phyloP scores from a whole-genome alignment of 2,888 invertebrate genomes.

The Tetranychus truncatus region DNA sequence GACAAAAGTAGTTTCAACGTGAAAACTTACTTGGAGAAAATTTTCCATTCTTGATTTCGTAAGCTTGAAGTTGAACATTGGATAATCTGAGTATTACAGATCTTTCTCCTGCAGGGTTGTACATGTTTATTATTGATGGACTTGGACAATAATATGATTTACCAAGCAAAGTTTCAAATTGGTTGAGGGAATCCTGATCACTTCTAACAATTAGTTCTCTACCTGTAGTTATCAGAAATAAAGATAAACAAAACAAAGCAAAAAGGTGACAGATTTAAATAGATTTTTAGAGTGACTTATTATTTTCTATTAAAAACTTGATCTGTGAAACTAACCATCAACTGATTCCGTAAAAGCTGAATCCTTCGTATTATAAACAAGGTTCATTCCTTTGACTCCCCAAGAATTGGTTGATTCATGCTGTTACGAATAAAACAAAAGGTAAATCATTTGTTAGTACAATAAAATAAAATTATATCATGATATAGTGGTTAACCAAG shows the following conservation, averaged over 20 bases:
- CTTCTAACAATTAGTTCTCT: background rate
- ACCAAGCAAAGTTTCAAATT: slow-evolving; percentile 69
- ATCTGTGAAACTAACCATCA: slow-evolving; percentile 33
- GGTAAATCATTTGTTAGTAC: background rate
- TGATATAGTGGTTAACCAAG: background rate
- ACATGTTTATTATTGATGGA: slow-evolving; percentile 37
- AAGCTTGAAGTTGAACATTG: slow-evolving; percentile 60
- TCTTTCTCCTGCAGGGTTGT: slow-evolving; percentile 35
- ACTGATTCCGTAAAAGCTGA: slow-evolving; percentile 38
- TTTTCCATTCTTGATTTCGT: slow-evolving; percentile 61
- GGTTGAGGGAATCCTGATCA: slow-evolving; percentile 25
- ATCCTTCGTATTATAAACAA: slow-evolving; percentile 48
- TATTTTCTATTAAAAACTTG: background rate
- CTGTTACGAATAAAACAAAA: slow-evolving; percentile 28
- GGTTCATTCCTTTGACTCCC: slow-evolving; percentile 58
- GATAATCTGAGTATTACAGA: slow-evolving; percentile 45
- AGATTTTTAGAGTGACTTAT: background rate
- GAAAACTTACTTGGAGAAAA: slow-evolving; percentile 41
- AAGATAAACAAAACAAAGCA: too few relatives aligned
- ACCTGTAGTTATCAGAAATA: background rate
- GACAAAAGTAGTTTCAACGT: background rate
- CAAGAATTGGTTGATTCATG: slow-evolving; percentile 39
- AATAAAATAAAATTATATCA: background rate
- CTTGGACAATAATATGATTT: slow-evolving; percentile 55
- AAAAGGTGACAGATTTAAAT: background rate